Percentiles rank a stretch among this genome's conserved stretches.
Evolutionary conservation across 1,140 invertebrate species (phyloP).

Genomic region (Neotoxoptera formosana): DNA sequence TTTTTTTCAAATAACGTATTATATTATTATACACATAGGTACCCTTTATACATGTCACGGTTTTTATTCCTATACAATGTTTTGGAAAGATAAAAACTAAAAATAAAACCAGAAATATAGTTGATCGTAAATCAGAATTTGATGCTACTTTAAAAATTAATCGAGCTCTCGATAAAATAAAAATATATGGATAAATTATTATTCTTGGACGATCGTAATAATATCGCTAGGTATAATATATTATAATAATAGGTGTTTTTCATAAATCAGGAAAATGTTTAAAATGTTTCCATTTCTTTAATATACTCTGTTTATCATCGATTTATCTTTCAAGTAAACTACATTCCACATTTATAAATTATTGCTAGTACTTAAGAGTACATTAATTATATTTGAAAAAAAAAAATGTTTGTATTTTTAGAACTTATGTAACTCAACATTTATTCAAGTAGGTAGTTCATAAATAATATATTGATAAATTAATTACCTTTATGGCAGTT

Average conservation of each 20-base stretch:
- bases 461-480: not conserved
- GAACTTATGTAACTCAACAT: not conserved
- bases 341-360: not conserved
- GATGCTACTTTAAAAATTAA: not conserved
- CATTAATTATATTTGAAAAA: not conserved
- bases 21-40: constrained; percentile 9
- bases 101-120: constrained; percentile 15
- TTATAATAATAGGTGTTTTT: constrained; percentile 19
- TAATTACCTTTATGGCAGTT: not conserved
- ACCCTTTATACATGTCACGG: not conserved
- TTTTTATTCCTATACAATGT: not conserved
- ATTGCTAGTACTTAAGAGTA: not conserved
- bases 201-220: not conserved
- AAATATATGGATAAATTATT: not conserved
- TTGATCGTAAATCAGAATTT: constrained; percentile 6
- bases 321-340: not conserved
- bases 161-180: not conserved
- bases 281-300: constrained; percentile 2
- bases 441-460: not conserved
- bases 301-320: not conserved
- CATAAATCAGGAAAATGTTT: not conserved
- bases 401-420: not conserved
- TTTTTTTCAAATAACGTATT: constrained; percentile 3
- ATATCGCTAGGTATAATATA: not conserved
- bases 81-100: not conserved